Base-by-base conservation (phyloP, 2,797 vertebrate genomes). In the Borostomias antarcticus region DNA sequence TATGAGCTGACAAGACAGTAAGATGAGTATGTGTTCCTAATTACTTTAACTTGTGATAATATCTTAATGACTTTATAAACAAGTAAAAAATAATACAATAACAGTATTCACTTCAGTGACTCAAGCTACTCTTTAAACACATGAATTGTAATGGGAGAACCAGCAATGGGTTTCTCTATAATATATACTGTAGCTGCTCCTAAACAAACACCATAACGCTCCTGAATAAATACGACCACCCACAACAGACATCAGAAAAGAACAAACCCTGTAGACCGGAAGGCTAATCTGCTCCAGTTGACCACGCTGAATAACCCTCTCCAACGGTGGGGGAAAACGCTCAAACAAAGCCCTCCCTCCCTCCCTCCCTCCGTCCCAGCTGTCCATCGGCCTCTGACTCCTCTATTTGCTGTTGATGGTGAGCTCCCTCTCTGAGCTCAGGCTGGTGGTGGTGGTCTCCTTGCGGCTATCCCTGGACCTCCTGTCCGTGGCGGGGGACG, bases 361-460 rank as follows among this genome's bases (percentile, higher is more conserved):
- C 23, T 51, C 45, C 21, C 32, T 52, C 48, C 17, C 66, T 32
- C 58, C 9, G 57, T 52, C 71, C 35, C 1, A 72, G 62, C 54
- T 23, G 66, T 33, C 75, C n/a, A n/a, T n/a, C n/a, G n/a, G n/a
- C 19, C 77, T 56, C 82, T 74, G 79, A 5, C 35, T 17, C 21
- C 73, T 81, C 57, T 57, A 77, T 51, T 83, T 88, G 11, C 82
- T 86, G 62, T 89, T 85, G 51, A 89, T 85, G 0, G 81, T 88
- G 54, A 92, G 80, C 65, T 93, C 92, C 74, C 79, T 91, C 68
- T 94, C 93, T 0, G 93, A 93, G 76, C 89, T 93, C 73, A 93
- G 53, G 76, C 93, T 94, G 76, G 88, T 89, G 10, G 91, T 92
- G 5, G 89, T 89, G 43, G 88, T 93, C 66, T 94, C 93, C 73